phyloP scores from a whole-genome alignment of 1,140 invertebrate species.

The Dysdera silvatica region DNA sequence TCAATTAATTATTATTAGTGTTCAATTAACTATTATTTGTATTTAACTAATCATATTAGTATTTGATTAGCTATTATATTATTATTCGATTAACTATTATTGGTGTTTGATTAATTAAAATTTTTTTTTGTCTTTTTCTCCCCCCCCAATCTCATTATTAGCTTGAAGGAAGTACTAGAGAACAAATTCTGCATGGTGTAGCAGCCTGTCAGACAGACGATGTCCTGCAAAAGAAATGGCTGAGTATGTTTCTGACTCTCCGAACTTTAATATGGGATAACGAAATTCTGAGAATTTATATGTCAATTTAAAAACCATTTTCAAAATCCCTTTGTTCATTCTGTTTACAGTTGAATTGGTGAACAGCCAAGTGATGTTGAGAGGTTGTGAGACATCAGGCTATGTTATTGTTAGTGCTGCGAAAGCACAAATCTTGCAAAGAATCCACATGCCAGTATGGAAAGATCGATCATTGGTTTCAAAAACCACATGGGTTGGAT shows the following conservation, averaged over 20 bases:
- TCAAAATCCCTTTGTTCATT: background rate
- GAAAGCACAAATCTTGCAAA: constrained; percentile 85
- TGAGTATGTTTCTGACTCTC: constrained; percentile 54
- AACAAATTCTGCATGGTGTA: constrained; percentile 67
- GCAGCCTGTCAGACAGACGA: constrained; percentile 80
- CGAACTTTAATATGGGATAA: background rate
- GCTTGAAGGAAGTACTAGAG: constrained; percentile 54
- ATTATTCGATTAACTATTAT: too few relatives aligned
- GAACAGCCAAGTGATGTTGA: constrained; percentile 91
- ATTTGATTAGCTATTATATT: too few relatives aligned
- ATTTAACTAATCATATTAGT: too few relatives aligned
- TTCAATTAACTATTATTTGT: too few relatives aligned
- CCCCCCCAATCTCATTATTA: too few relatives aligned
- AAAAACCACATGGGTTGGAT: constrained; percentile 91
- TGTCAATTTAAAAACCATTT: background rate
- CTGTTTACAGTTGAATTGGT: constrained; percentile 71
- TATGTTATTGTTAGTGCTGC: constrained; percentile 95
- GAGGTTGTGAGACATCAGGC: constrained; percentile 90
- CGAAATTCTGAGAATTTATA: background rate
- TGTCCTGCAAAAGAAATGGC: constrained; percentile 84
- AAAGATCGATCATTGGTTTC: constrained; percentile 75
- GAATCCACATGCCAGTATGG: constrained; percentile 86
- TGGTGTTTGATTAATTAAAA: too few relatives aligned
- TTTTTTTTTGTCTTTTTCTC: too few relatives aligned
- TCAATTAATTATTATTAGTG: too few relatives aligned